A percentile compares a stretch with the other conserved stretches of the same genome.
These are phyloP conservation scores for Capromys pilorides DNA, from an alignment of 2,797 vertebrate species.

Conservation along the genomic window DNA sequence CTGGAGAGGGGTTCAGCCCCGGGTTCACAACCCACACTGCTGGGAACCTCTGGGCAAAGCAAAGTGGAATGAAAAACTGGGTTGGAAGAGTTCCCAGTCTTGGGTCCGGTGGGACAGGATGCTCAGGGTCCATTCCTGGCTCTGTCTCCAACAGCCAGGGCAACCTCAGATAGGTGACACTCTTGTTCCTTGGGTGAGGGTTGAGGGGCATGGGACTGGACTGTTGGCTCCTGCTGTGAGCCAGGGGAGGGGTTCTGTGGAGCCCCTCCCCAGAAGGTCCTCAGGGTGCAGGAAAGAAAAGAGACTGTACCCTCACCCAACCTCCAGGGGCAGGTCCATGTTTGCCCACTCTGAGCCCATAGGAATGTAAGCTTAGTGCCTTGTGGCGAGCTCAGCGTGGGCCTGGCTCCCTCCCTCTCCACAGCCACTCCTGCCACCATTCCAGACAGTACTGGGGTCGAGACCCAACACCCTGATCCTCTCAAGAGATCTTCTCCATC, in stretches of 20 bases:
- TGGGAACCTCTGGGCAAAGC: not conserved
- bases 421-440: not conserved
- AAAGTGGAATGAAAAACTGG: not conserved
- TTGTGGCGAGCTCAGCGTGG: not conserved
- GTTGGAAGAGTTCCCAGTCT: not conserved
- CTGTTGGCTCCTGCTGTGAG: not conserved
- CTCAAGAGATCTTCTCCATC: not conserved
- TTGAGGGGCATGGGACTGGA: not conserved
- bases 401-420: not conserved
- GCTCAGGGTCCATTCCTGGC: not conserved
- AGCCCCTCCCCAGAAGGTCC: not conserved
- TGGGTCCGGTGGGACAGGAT: not conserved
- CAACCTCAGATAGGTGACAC: not conserved
- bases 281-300: not conserved
- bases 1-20: not conserved
- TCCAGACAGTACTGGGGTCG: not conserved
- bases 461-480: not conserved
- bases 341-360: not conserved
- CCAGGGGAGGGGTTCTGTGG: fast-evolving
- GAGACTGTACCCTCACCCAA: no score
- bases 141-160: not conserved
- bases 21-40: not conserved
- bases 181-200: not conserved
- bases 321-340: not conserved
- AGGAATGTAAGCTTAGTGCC: not conserved